Evolutionary conservation across 37 sponge, comb jelly and placozoan genomes (phyloP), one percentile per base, ranked within the genome.

Genomic region (Spongilla lacustris): DNA sequence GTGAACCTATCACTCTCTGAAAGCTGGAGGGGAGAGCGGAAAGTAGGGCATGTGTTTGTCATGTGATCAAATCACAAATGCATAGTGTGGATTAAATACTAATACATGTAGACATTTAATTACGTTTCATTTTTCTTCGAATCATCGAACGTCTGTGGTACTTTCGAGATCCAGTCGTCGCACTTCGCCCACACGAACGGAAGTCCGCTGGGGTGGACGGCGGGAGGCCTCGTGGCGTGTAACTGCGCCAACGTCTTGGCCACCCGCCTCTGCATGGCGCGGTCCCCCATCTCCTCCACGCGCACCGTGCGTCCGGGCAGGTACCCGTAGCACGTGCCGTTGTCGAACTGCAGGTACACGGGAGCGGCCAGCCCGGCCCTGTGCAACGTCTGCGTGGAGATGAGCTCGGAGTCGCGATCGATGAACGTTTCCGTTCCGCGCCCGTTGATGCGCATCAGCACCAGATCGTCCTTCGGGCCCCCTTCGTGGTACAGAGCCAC

Each of bases 381-480:
- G 25, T 81, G 29, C 30, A 94, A 72, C 10, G 50, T n/a, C 31
- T 77, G 70, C 72, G 85, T 81, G 37, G 67, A 73, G 0, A 75
- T 9, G 0, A 92, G 70, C 76, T 96, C 96, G 19, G 35, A 67
- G 22, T 38, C 36, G 30, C 96, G 76, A 66, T 85, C 81, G 21
- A 96, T 77, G 29, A 96, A 77, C 17, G 30, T 31, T 32, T 93
- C 94, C 4, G 96, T 93, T 32, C 89, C 77, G 4, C 46, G 19
- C 2, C 96, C 96, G 66, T 96, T 87, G 14, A 93, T 46, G 11
- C 95, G 77, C 32, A 96, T 22, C 19, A 96, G 78, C 4, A 90
- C 91, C 67, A 69, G 78, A 25, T 91, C 83, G 24, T 80, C 90
- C 22, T 73, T 21, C 26, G 46, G 76, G 33, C 36, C 75, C 2